A percentile compares a stretch with the other conserved stretches of the same genome.
These are phyloP conservation scores for Conus ventricosus DNA, from an alignment of 1,140 invertebrate genomes.

Conservation along the genomic window DNA sequence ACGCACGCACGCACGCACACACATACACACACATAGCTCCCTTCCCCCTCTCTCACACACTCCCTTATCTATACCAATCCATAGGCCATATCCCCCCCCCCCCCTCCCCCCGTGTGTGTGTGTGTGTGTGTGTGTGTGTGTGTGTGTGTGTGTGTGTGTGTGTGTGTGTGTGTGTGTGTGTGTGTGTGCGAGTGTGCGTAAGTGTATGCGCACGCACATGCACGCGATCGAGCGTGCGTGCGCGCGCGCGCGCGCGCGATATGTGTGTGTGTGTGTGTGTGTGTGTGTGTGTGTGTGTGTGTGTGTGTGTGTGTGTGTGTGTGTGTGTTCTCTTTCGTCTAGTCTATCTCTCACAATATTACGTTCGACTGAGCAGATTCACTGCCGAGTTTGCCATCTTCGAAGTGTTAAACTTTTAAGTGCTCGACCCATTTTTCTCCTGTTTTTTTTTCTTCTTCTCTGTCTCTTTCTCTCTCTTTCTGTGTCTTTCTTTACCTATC, in stretches of 20 bases:
- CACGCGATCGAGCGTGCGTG: neutral
- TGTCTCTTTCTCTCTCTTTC: too few species aligned
- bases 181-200: neutral
- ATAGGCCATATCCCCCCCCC: too few species aligned
- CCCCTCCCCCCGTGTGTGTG: too few species aligned
- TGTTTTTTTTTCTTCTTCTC: neutral
- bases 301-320: neutral
- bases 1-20: neutral
- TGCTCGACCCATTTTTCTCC: too few species aligned
- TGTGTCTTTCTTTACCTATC: too few species aligned
- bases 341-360: neutral
- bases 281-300: neutral
- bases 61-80: neutral
- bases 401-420: neutral
- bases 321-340: neutral
- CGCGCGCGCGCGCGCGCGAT: too few species aligned
- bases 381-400: neutral
- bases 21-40: neutral
- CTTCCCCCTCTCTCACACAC: neutral
- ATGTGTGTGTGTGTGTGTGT: neutral
- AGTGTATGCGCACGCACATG: neutral
- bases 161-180: conserved; percentile 20
- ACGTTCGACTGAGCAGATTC: neutral
- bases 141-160: conserved; percentile 20
- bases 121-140: neutral